These are phyloP conservation scores for Carollia perspicillata DNA, from an alignment of 2,113 vertebrate species.

Conservation along the genomic window DNA sequence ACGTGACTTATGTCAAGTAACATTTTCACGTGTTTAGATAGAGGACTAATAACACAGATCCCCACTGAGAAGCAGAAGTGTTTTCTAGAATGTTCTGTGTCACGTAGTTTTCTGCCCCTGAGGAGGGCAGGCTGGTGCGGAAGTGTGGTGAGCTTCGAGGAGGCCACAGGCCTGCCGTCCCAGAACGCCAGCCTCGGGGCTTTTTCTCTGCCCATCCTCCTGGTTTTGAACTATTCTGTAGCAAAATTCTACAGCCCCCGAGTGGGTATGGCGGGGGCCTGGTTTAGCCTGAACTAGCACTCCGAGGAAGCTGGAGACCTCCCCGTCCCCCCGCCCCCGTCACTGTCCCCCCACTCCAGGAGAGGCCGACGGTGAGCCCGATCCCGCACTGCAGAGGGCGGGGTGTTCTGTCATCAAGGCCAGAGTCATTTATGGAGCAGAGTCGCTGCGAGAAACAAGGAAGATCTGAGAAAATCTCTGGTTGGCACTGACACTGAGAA, in stretches of 20 bases:
- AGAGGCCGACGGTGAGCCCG: too few species aligned
- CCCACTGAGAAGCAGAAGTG: accelerated
- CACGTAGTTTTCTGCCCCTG: accelerated
- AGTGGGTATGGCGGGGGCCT: not conserved
- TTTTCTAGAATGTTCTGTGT: not conserved
- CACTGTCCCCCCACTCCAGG: too few species aligned
- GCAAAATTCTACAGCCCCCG: not conserved
- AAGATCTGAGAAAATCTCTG: too few species aligned
- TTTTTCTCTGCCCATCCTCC: not conserved
- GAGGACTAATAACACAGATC: not conserved
- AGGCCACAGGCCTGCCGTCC: accelerated
- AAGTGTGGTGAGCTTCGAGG: not conserved
- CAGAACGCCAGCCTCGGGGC: not conserved
- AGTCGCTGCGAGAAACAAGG: too few species aligned
- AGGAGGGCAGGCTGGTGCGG: not conserved
- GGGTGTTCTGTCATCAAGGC: too few species aligned
- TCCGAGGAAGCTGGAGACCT: too few species aligned
- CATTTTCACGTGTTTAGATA: not conserved
- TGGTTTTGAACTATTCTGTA: not conserved
- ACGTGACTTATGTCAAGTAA: not conserved
- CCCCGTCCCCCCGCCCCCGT: too few species aligned
- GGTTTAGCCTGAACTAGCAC: too few species aligned
- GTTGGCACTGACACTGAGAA: too few species aligned
- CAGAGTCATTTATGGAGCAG: too few species aligned
- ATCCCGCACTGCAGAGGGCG: too few species aligned